Evolutionary conservation across 1,140 invertebrate species (phyloP).

Genomic region (Pseudoatta argentina): DNA sequence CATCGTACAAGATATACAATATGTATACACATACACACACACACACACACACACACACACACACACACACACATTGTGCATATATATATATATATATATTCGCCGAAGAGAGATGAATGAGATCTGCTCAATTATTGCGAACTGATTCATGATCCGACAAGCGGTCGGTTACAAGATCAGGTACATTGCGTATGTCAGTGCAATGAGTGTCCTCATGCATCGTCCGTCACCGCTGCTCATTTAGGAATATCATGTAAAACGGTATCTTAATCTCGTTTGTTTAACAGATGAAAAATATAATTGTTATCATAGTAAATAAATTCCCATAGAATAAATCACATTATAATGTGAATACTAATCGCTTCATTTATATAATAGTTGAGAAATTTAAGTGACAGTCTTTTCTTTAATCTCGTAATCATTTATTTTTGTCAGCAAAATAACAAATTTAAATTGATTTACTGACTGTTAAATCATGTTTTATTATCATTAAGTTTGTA

Average conservation of each 20-base stretch:
- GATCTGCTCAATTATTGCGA: constrained; percentile 46
- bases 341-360: not conserved
- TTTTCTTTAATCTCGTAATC: not conserved
- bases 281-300: not conserved
- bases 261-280: constrained; percentile 2
- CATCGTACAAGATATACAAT: not conserved
- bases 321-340: not conserved
- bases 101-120: not conserved
- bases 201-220: constrained; percentile 25
- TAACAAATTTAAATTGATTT: not conserved
- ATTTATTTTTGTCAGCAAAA: not conserved
- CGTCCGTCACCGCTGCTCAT: constrained; percentile 1
- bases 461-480: not conserved
- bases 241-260: not conserved
- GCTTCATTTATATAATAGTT: not conserved
- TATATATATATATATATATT: not conserved
- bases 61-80: too few species aligned
- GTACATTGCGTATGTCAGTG: constrained; percentile 21
- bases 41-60: too few species aligned
- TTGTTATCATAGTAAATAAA: not conserved
- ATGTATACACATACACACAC: fast-evolving
- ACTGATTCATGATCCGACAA: constrained; percentile 33
- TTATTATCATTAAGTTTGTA: not conserved
- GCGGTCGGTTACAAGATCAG: constrained; percentile 26
- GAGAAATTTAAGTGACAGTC: not conserved